These are phyloP conservation scores for Sebastes reedi DNA, from an alignment of 2,797 vertebrate species.

Conservation along the genomic window DNA sequence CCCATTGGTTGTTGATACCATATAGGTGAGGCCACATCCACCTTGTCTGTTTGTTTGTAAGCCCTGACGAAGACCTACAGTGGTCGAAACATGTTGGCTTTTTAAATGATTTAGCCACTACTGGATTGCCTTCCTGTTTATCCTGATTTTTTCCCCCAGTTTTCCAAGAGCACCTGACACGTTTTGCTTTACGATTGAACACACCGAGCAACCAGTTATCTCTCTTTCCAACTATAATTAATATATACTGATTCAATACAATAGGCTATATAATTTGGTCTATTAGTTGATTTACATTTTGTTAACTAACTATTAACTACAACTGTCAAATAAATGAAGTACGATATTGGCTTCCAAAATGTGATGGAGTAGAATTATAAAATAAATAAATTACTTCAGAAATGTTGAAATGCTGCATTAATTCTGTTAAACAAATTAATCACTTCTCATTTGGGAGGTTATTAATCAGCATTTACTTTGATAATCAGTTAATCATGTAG, in stretches of 20 bases:
- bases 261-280: not conserved
- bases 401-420: not conserved
- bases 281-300: not conserved
- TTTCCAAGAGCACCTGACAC: too few species aligned
- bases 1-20: too few species aligned
- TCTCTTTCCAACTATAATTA: too few species aligned
- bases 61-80: too few species aligned
- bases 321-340: not conserved
- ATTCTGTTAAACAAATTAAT: not conserved
- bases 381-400: not conserved
- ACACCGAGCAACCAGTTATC: too few species aligned
- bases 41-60: too few species aligned
- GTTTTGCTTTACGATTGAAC: too few species aligned
- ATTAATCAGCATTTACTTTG: not conserved
- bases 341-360: not conserved
- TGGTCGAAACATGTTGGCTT: too few species aligned
- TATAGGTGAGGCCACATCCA: too few species aligned
- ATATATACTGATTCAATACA: rapidly evolving
- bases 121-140: too few species aligned
- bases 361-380: not conserved
- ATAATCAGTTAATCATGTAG: not conserved
- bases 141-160: too few species aligned
- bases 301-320: rapidly evolving
- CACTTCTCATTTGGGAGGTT: not conserved
- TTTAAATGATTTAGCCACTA: too few species aligned